phyloP scores from a whole-genome alignment of 2,888 invertebrate genomes.

The Uloborus plumipes region DNA sequence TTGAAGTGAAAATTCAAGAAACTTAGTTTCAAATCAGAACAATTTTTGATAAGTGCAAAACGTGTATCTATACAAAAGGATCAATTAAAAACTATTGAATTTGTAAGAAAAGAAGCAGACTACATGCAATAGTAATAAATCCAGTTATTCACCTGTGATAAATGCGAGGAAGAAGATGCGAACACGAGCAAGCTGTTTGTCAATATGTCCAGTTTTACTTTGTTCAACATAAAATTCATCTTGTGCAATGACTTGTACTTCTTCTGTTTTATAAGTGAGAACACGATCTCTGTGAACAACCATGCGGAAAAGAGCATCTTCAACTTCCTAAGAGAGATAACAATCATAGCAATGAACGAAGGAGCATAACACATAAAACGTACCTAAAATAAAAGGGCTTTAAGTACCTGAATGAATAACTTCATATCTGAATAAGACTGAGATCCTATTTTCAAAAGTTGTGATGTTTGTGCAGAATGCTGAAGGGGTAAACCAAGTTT shows the following conservation, averaged over 20 bases:
- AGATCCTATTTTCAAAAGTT: conserved; percentile 95
- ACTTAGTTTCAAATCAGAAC: no score
- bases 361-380: background rate
- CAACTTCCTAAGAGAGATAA: conserved; percentile 75
- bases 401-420: conserved; percentile 82
- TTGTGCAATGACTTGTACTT: conserved; percentile 93
- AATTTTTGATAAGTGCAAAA: no score
- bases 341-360: no score
- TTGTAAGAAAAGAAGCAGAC: background rate
- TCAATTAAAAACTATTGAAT: no score
- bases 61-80: no score
- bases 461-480: conserved; percentile 96
- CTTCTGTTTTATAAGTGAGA: conserved; percentile 93
- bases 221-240: conserved; percentile 89
- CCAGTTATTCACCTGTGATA: conserved; percentile 79
- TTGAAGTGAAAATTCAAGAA: no score
- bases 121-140: background rate
- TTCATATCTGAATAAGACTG: conserved; percentile 90
- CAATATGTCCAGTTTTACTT: conserved; percentile 84
- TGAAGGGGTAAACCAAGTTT: conserved; percentile 96
- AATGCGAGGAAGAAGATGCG: conserved; percentile 96
- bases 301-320: conserved; percentile 91
- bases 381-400: background rate
- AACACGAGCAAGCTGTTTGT: conserved; percentile 93
- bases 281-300: conserved; percentile 89